These are phyloP conservation scores for Arctopsyche grandis DNA, from an alignment of 1,140 invertebrate species.

Conservation along the genomic window DNA sequence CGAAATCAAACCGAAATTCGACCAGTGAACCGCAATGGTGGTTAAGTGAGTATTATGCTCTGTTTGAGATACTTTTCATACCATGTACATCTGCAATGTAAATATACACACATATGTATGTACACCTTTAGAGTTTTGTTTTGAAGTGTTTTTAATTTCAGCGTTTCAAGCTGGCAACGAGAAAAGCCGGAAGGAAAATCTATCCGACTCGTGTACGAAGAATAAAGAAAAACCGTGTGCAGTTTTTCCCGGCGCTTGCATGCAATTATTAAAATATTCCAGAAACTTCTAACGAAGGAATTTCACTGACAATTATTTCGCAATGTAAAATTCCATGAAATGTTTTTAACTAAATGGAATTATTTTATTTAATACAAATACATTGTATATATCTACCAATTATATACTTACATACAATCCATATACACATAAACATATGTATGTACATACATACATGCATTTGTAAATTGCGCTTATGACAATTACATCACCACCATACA, in stretches of 20 bases:
- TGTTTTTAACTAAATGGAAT: no score
- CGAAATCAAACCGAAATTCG: no score
- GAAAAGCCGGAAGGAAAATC: constrained; percentile 3
- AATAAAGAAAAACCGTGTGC: neutral
- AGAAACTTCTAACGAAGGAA: neutral
- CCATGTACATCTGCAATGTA: no score
- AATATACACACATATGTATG: no score
- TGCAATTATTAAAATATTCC: constrained; percentile 27
- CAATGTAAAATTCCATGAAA: neutral
- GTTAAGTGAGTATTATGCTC: neutral
- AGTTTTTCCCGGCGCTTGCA: constrained; percentile 8
- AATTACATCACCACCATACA: neutral
- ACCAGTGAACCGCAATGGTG: no score
- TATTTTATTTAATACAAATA: no score
- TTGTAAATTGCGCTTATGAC: neutral
- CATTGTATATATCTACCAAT: no score
- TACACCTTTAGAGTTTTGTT: neutral
- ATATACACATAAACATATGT: neutral
- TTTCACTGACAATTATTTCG: neutral
- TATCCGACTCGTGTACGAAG: neutral
- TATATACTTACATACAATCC: no score
- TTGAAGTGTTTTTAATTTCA: constrained; percentile 27
- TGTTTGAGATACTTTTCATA: neutral
- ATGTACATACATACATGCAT: neutral
- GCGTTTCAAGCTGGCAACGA: neutral